phyloP scores from a whole-genome alignment of 1,140 invertebrate species.

The Pinna nobilis region DNA sequence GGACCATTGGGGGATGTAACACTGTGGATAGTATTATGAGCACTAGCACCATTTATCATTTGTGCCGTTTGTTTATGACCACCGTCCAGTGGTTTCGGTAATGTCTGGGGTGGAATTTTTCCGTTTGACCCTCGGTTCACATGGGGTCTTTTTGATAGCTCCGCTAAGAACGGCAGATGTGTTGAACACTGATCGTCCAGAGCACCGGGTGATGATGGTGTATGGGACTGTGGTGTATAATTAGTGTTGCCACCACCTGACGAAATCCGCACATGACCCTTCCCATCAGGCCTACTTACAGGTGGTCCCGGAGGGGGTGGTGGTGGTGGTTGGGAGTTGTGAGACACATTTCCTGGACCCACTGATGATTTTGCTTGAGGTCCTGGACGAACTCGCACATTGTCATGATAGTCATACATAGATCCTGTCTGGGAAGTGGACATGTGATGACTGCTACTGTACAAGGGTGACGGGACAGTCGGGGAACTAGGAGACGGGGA shows the following conservation, averaged over 20 bases:
- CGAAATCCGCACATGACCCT: neutral
- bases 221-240: slow-evolving; percentile 35
- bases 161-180: slow-evolving; percentile 51
- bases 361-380: neutral
- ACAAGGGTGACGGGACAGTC: neutral
- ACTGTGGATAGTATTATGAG: slow-evolving; percentile 20
- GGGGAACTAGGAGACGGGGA: neutral
- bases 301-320: slow-evolving; percentile 25
- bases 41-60: slow-evolving; percentile 47
- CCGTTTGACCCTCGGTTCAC: neutral
- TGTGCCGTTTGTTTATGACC: slow-evolving; percentile 22
- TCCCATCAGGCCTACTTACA: slow-evolving; percentile 28
- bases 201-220: neutral
- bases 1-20: slow-evolving; percentile 43
- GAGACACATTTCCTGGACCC: neutral
- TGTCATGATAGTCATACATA: slow-evolving; percentile 18
- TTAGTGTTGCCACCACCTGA: slow-evolving; percentile 19
- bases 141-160: slow-evolving; percentile 41
- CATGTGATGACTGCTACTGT: slow-evolving; percentile 7
- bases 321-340: slow-evolving; percentile 3
- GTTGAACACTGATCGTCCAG: slow-evolving; percentile 21
- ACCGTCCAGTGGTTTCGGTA: slow-evolving; percentile 47
- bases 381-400: slow-evolving; percentile 28
- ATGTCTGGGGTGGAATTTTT: slow-evolving; percentile 46
- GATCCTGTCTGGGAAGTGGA: neutral